phyloP scores from a whole-genome alignment of 1,140 invertebrate genomes.

The Globodera ellingtonae region DNA sequence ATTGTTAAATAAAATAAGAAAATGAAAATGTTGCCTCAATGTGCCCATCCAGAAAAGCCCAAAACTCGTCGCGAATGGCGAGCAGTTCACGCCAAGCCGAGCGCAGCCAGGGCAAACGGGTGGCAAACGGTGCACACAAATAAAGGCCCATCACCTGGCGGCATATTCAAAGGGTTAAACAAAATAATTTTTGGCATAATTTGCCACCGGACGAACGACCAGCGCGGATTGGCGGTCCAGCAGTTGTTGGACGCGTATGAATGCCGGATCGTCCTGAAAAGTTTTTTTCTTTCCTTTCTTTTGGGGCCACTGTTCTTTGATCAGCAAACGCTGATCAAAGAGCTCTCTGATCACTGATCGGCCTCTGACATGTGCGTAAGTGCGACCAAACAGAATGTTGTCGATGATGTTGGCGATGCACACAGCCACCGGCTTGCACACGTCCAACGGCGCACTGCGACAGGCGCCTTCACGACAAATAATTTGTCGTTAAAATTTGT shows the following conservation, averaged over 20 bases:
- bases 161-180: too few relatives aligned
- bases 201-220: slow-evolving; percentile 52
- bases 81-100: slow-evolving; percentile 52
- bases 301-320: background rate
- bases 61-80: slow-evolving; percentile 49
- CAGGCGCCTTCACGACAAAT: background rate
- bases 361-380: slow-evolving; percentile 53
- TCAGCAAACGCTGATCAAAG: background rate
- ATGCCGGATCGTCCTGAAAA: slow-evolving; percentile 48
- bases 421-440: slow-evolving; percentile 47
- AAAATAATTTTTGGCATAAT: too few relatives aligned
- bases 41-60: slow-evolving; percentile 54
- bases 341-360: background rate
- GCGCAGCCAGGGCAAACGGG: slow-evolving; percentile 57
- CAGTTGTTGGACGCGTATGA: slow-evolving; percentile 52
- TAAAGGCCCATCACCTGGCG: slow-evolving; percentile 55
- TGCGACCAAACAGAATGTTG: slow-evolving; percentile 59
- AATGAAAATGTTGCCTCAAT: slow-evolving; percentile 42
- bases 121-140: slow-evolving; percentile 50
- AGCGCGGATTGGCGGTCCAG: slow-evolving; percentile 57
- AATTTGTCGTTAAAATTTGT: background rate
- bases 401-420: slow-evolving; percentile 65
- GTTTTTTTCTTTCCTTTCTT: background rate
- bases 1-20: too few relatives aligned
- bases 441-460: slow-evolving; percentile 18